Conservation (phyloP, 2,888 invertebrate species). For the Polyploca ridens region DNA sequence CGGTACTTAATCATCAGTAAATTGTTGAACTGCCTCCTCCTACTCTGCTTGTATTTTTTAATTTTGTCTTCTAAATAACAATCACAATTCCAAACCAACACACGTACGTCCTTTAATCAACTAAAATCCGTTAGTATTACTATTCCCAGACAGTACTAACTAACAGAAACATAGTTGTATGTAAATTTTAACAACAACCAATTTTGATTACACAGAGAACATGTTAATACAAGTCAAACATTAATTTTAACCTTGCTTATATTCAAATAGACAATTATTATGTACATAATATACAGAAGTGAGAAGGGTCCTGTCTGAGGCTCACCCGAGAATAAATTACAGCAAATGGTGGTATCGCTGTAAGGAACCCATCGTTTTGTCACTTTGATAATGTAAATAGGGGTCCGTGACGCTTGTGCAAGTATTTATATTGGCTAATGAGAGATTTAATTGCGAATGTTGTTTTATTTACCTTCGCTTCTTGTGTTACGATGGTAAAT, state of each 20-base stretch:
- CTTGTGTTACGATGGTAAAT: background rate
- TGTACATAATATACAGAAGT: conserved; percentile 26
- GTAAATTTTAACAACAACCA: background rate
- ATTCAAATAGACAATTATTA: conserved; percentile 19
- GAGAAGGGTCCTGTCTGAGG: conserved; percentile 18
- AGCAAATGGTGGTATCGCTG: conserved; percentile 22
- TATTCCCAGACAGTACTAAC: background rate
- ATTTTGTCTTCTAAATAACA: background rate
- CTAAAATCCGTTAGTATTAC: background rate
- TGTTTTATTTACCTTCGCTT: background rate
- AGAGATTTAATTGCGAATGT: conserved; percentile 23
- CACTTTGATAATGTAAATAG: conserved; percentile 39
- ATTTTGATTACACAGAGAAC: conserved; percentile 4
- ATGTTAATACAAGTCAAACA: conserved; percentile 11
- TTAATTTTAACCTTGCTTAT: conserved; percentile 10
- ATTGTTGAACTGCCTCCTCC: too few species aligned
- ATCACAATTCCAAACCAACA: background rate
- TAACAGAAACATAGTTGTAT: conserved; percentile 2
- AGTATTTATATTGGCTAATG: conserved; percentile 32
- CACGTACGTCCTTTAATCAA: background rate
- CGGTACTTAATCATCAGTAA: too few species aligned
- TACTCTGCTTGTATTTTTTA: too few species aligned
- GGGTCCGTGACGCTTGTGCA: conserved; percentile 23
- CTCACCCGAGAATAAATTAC: conserved; percentile 35
- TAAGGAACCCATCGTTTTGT: conserved; percentile 27